These are phyloP conservation scores for Actinia tenebrosa DNA, from an alignment of 64 coral and sea anemone species.

Conservation along the genomic window DNA sequence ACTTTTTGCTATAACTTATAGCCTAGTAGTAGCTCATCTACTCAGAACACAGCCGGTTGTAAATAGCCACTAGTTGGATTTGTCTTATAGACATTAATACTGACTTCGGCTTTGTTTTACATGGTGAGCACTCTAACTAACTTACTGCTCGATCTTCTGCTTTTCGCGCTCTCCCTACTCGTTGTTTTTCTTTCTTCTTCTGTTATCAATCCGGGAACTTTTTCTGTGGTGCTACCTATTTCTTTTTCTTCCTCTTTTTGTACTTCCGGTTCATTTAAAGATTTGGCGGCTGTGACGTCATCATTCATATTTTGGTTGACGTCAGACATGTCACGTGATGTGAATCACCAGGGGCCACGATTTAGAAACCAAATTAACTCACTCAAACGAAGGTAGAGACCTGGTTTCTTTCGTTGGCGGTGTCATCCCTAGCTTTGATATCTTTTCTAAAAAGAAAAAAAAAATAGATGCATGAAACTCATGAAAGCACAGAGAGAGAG, in stretches of 20 bases:
- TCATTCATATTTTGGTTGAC: background rate
- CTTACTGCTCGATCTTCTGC: background rate
- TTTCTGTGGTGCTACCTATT: background rate
- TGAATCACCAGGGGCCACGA: background rate
- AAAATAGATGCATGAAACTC: too few species aligned
- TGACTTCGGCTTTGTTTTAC: too few species aligned
- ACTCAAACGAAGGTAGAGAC: background rate
- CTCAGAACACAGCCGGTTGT: too few species aligned
- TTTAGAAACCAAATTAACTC: background rate
- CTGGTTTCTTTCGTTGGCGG: background rate
- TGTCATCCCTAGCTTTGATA: background rate
- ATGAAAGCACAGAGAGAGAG: too few species aligned
- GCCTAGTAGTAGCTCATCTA: too few species aligned
- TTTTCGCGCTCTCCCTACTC: background rate
- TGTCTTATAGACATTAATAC: too few species aligned
- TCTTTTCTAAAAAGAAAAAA: background rate
- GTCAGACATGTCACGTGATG: background rate
- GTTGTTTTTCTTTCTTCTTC: background rate
- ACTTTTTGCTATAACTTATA: too few species aligned
- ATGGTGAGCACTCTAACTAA: background rate
- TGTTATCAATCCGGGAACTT: constrained; percentile 16
- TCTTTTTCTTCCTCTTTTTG: background rate
- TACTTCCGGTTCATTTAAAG: background rate
- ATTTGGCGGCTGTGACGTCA: background rate
- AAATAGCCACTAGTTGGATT: too few species aligned